Percentiles rank a stretch among this genome's conserved stretches.
Evolutionary conservation across 1,140 invertebrate genomes (phyloP).

Genomic region (Trachelipus rathkii): DNA sequence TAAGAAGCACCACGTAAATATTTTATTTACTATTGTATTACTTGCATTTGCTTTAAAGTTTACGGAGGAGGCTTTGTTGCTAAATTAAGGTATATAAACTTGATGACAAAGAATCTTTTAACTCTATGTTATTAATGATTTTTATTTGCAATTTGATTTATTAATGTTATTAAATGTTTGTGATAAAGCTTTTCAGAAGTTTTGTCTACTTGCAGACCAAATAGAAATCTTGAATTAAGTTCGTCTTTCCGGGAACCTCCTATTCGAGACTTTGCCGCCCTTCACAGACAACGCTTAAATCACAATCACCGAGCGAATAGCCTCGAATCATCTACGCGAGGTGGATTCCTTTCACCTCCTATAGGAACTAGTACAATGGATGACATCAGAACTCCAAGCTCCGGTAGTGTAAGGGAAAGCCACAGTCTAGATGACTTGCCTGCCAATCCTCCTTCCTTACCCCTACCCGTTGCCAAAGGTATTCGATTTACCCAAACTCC

Average conservation of each 20-base stretch:
- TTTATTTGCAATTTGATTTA: background rate
- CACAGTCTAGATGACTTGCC: slow-evolving; percentile 35
- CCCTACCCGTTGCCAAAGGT: slow-evolving; percentile 23
- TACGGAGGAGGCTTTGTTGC: no score
- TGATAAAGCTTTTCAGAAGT: background rate
- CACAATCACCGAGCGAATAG: slow-evolving; percentile 21
- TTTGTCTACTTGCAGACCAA: background rate
- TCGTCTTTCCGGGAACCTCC: slow-evolving; percentile 16
- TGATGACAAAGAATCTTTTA: no score
- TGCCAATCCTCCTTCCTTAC: slow-evolving; percentile 23
- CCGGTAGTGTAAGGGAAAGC: slow-evolving; percentile 31
- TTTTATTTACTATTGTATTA: no score
- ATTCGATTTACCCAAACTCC: slow-evolving; percentile 19
- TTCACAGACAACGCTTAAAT: slow-evolving; percentile 12
- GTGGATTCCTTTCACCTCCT: slow-evolving; percentile 38
- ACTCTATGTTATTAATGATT: slow-evolving; percentile 2
- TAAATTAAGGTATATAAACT: no score
- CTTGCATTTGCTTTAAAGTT: no score
- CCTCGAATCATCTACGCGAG: slow-evolving; percentile 32
- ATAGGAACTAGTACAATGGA: background rate
- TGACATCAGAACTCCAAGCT: background rate
- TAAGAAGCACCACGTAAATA: background rate
- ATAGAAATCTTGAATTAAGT: slow-evolving; percentile 13
- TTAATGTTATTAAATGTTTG: background rate
- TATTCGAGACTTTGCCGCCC: background rate